Conservation (phyloP, 2,888 invertebrate species). For the Oscheius sp. region DNA sequence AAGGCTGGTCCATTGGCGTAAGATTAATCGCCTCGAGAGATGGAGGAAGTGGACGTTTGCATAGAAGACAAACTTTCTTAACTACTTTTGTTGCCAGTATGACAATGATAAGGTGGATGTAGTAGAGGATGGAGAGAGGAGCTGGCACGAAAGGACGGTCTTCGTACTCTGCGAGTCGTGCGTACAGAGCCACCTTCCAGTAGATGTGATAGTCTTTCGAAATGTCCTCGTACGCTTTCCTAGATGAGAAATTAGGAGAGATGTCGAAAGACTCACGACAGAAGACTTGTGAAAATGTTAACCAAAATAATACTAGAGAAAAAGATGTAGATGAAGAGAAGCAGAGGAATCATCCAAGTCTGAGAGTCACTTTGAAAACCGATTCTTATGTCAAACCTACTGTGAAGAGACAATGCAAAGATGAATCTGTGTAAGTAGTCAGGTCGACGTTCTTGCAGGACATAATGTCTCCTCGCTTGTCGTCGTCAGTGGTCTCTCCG, state of each 20-base stretch:
- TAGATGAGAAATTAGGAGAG: constrained; percentile 34
- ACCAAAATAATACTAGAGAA: constrained; percentile 56
- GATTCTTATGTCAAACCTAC: constrained; percentile 13
- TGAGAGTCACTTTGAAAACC: constrained; percentile 25
- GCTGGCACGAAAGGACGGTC: constrained; percentile 48
- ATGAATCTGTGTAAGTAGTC: constrained; percentile 44
- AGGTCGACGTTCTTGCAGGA: constrained; percentile 3
- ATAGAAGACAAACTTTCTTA: not conserved
- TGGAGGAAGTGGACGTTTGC: not conserved
- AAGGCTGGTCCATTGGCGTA: not conserved
- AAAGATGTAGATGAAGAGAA: constrained; percentile 56
- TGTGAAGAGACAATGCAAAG: constrained; percentile 54
- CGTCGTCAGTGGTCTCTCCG: constrained; percentile 55
- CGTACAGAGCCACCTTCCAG: constrained; percentile 55
- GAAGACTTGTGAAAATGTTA: constrained; percentile 56
- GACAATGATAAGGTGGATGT: constrained; percentile 35
- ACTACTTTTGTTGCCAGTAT: not conserved
- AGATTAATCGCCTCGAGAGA: not conserved
- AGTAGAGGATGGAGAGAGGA: constrained; percentile 49
- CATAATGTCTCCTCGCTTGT: constrained; percentile 39
- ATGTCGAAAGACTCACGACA: constrained; percentile 44
- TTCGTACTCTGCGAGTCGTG: constrained; percentile 52
- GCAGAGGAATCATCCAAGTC: constrained; percentile 52
- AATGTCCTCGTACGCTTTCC: constrained; percentile 58
- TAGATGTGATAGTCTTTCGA: constrained; percentile 54